phyloP scores from a whole-genome alignment of 2,113 vertebrate genomes.

The Pantherophis guttatus region DNA sequence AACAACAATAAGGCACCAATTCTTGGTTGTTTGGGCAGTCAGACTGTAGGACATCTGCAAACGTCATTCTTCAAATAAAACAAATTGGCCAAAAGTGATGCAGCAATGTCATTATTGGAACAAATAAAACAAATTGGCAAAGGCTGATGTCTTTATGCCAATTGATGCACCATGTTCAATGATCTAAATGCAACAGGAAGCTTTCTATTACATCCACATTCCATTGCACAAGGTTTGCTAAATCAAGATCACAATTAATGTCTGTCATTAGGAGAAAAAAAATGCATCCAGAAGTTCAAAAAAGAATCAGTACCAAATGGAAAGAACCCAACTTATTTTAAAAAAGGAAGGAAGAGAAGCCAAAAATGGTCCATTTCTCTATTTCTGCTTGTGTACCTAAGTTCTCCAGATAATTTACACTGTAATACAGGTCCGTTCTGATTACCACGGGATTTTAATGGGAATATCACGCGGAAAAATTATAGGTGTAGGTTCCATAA shows the following conservation, averaged over 20 bases:
- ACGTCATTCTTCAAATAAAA: background rate
- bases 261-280: background rate
- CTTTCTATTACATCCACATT: background rate
- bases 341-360: background rate
- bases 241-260: background rate
- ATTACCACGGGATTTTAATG: background rate
- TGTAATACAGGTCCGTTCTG: background rate
- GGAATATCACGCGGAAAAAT: background rate
- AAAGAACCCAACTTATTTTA: background rate
- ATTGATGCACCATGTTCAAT: background rate
- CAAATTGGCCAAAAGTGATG: background rate
- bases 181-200: background rate
- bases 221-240: background rate
- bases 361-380: background rate
- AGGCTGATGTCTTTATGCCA: background rate
- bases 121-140: background rate
- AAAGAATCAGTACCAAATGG: background rate
- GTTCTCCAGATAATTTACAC: background rate
- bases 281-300: background rate
- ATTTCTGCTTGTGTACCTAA: background rate
- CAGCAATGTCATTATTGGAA: background rate
- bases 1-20: background rate
- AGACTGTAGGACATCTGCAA: background rate
- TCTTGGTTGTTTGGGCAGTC: background rate
- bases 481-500: background rate